A percentile compares a stretch with the other conserved stretches of the same genome.
Conservation (phyloP, 2,888 invertebrate species). For the Zaprionus bogoriensis region DNA sequence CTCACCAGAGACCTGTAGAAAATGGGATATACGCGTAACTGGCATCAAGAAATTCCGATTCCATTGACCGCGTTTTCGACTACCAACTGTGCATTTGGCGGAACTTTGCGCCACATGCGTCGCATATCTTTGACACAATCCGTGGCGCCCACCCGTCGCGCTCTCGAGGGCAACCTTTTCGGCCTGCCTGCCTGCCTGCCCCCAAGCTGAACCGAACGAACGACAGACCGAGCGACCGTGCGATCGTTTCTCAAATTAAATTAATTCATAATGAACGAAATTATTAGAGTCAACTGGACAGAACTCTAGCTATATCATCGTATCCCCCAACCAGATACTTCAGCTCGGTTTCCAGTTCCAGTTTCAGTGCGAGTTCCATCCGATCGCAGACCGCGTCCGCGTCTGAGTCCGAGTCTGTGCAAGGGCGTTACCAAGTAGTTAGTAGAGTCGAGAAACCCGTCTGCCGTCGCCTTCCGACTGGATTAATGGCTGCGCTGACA, state of each 20-base stretch:
- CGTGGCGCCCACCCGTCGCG: conserved; percentile 74
- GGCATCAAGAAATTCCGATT: conserved; percentile 46
- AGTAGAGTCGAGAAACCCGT: conserved; percentile 43
- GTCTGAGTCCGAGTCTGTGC: no score
- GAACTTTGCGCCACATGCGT: conserved; percentile 76
- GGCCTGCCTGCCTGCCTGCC: conserved; percentile 20
- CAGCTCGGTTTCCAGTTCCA: conserved; percentile 16
- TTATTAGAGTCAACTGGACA: conserved; percentile 62
- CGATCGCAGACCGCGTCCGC: background rate
- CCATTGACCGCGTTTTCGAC: conserved; percentile 56
- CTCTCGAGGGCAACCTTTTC: conserved; percentile 75
- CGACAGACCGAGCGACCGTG: no score
- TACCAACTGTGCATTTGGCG: conserved; percentile 76
- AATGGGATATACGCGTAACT: conserved; percentile 53
- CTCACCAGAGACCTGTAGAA: conserved; percentile 49
- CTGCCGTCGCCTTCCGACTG: conserved; percentile 33
- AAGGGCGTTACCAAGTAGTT: conserved; percentile 71
- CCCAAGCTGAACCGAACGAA: conserved; percentile 7
- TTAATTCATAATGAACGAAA: conserved; percentile 76
- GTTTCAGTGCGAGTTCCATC: background rate
- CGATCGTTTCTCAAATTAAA: conserved; percentile 61
- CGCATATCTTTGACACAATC: conserved; percentile 78
- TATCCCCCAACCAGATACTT: background rate
- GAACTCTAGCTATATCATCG: background rate
- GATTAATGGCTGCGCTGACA: conserved; percentile 71